phyloP scores from a whole-genome alignment of 2,888 invertebrate species.

The Scaptomyza tumidula region DNA sequence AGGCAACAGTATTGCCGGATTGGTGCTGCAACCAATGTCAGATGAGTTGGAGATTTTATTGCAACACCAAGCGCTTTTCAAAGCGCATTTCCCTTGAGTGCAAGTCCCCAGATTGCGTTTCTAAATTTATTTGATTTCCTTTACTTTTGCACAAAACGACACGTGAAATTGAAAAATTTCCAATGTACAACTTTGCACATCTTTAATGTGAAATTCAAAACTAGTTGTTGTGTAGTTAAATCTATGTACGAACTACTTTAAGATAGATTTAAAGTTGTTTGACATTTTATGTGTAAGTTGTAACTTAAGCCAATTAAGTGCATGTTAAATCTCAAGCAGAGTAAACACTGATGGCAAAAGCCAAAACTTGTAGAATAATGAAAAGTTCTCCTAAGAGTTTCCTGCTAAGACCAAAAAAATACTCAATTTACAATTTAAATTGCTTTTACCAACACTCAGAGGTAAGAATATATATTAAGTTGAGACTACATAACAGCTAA shows the following conservation, averaged over 20 bases:
- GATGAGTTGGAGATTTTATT: constrained; percentile 28
- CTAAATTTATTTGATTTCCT: constrained; percentile 3
- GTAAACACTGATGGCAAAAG: no score
- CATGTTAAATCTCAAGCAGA: no score
- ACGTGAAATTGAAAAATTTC: background rate
- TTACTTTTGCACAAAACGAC: background rate
- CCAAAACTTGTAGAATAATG: background rate
- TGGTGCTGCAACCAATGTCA: constrained; percentile 20
- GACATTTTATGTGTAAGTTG: no score
- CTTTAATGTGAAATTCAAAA: no score
- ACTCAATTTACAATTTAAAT: background rate
- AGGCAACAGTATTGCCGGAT: constrained; percentile 22
- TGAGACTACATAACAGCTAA: background rate
- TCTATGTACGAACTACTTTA: no score
- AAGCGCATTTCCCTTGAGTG: constrained; percentile 4
- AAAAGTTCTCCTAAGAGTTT: background rate
- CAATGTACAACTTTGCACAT: background rate
- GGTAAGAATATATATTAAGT: background rate
- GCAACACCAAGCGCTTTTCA: constrained; percentile 12
- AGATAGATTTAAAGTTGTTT: no score
- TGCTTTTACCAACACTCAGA: background rate
- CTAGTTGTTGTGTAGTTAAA: no score
- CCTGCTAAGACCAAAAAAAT: background rate
- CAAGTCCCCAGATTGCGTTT: background rate
- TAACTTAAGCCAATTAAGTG: no score